Evolutionary conservation across 2,797 vertebrate species (phyloP), one percentile per base, ranked within the genome.

Genomic region (Tolypeutes matacus): DNA sequence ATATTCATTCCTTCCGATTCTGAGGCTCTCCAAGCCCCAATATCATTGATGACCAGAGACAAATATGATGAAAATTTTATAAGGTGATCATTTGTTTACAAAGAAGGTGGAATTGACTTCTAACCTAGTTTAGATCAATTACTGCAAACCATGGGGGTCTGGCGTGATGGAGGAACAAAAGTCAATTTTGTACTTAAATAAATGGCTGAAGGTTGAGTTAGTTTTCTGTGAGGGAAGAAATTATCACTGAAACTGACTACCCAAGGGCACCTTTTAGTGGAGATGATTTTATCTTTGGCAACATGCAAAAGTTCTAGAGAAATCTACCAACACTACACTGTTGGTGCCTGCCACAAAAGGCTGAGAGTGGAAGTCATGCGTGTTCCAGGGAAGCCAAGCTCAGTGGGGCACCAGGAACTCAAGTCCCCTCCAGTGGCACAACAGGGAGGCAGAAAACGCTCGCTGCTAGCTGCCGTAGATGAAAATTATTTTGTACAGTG

Each of bases 1-100:
- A 31, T 89, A 84, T 25, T 49, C 49, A n/a, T 89, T 23, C 39
- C 49, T 83, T 64, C 70, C 88, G 29, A 92, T 92, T 84, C 42
- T 64, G 70, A 84, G 34, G 27, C 23, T 70, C 34, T 31, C 58
- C n/a, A 29, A 84, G 69, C 39, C 51, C n/a, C 62, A 20, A 23
- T 21, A 77, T 25, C 70, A 76, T 7, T 23, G 39, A 76, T 77
- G 65, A 31, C 36, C 80, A 84, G n/a, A 78, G 39, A 60, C 62
- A 60, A 5, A 39, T 29, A 21, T 77, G 23, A 51, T 6, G 69
- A 76, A 9, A 4, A 29, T 20, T 93, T 51, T 60, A 11, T 76
- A 89, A 70, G 49, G 20, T 39, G 36, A 83, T 69, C 2, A 42
- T 51, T 60, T 78, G 73, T 70, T 81, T 39, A 51, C 10, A 62